phyloP scores from a whole-genome alignment of 2,797 vertebrate genomes.

The Artibeus lituratus region DNA sequence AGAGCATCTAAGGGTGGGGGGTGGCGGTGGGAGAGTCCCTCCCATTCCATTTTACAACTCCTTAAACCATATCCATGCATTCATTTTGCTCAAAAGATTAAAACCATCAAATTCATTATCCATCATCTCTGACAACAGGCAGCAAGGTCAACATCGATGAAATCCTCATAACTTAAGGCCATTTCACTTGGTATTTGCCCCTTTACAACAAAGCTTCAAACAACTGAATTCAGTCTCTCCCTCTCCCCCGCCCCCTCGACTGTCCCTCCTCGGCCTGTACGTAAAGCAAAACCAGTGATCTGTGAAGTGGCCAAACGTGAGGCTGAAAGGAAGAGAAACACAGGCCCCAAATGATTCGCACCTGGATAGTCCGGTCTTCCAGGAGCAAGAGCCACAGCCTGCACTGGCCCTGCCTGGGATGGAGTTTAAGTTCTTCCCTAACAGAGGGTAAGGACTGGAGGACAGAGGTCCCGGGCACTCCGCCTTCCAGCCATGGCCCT shows the following conservation, averaged over 20 bases:
- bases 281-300: conserved; percentile 15
- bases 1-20: background rate
- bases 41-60: background rate
- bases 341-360: background rate
- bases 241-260: background rate
- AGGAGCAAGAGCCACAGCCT: background rate
- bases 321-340: background rate
- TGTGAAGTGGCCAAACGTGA: background rate
- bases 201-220: background rate
- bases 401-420: too few species aligned
- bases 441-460: background rate
- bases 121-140: background rate
- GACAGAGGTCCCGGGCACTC: too few species aligned
- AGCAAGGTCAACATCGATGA: background rate
- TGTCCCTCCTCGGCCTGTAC: background rate
- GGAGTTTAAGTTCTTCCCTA: background rate
- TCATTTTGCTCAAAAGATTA: background rate
- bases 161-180: background rate
- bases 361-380: background rate
- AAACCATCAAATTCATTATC: background rate
- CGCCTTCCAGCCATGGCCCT: background rate
- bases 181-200: background rate
- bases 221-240: background rate
- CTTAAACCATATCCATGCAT: background rate
- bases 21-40: too few species aligned